These are phyloP conservation scores for Sander vitreus DNA, from an alignment of 2,113 vertebrate genomes.

Conservation along the genomic window DNA sequence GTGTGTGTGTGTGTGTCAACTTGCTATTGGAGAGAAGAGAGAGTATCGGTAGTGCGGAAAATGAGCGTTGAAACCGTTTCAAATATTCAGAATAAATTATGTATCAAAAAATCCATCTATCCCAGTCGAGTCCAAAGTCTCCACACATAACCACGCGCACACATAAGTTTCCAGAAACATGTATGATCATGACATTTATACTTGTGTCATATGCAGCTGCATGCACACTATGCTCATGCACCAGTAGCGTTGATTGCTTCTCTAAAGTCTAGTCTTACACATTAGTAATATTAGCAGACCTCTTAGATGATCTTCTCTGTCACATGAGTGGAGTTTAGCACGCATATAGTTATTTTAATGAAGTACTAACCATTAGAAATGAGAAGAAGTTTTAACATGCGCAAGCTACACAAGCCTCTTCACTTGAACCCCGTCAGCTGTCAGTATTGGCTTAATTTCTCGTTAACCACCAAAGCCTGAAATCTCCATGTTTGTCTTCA, in stretches of 20 bases:
- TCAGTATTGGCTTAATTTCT: slow-evolving; percentile 26
- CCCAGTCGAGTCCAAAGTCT: slow-evolving; percentile 15
- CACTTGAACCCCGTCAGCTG: slow-evolving; percentile 16
- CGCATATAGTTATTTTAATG: slow-evolving; percentile 28
- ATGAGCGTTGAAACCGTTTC: too few relatives aligned
- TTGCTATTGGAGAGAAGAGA: too few relatives aligned
- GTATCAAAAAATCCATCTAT: background rate
- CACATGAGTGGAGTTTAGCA: slow-evolving; percentile 18
- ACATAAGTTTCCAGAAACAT: background rate
- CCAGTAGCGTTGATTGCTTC: slow-evolving; percentile 31
- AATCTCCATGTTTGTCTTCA: slow-evolving; percentile 30
- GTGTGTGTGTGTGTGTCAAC: too few relatives aligned
- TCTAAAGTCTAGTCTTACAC: slow-evolving; percentile 53
- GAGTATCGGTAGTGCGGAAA: too few relatives aligned
- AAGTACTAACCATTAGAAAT: slow-evolving; percentile 49
- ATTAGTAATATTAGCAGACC: slow-evolving; percentile 33
- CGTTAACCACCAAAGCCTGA: slow-evolving; percentile 27
- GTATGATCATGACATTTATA: slow-evolving; percentile 12
- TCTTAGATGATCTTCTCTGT: slow-evolving; percentile 16
- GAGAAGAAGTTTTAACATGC: slow-evolving; percentile 33
- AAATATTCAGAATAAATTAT: too few relatives aligned
- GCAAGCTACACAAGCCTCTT: slow-evolving; percentile 45
- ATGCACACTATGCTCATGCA: slow-evolving; percentile 6
- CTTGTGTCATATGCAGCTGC: slow-evolving; percentile 21
- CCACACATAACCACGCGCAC: background rate